Conservation (phyloP, 92 coral and sea anemone species). For the Meandrina meandrites region DNA sequence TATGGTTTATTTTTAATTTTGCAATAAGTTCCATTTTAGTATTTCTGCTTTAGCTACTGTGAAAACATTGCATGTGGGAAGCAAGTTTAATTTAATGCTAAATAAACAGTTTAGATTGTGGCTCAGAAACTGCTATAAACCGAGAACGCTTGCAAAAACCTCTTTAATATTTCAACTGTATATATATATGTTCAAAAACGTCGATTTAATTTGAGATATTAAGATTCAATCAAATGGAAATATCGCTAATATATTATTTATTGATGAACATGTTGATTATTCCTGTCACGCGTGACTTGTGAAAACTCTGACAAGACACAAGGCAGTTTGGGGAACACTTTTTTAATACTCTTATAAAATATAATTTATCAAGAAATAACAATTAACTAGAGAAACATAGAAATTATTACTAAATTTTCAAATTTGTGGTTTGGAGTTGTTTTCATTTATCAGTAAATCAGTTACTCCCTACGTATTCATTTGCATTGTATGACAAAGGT, state of each 20-base stretch:
- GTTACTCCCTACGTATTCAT: neutral
- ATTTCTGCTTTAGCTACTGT: no score
- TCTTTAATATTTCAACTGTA: conserved; percentile 17
- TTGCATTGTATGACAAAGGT: neutral
- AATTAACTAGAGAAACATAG: neutral
- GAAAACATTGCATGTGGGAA: neutral
- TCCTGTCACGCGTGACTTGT: neutral
- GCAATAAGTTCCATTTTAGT: no score
- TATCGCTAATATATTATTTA: conserved; percentile 30
- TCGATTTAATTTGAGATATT: neutral
- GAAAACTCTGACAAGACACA: neutral
- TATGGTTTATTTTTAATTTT: neutral
- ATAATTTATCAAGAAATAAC: conserved; percentile 8
- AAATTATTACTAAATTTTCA: neutral
- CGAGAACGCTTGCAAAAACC: neutral
- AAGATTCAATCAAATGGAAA: neutral
- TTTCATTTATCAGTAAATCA: neutral
- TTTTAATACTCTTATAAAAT: neutral
- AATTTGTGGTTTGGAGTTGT: conserved; percentile 12
- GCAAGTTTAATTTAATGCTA: neutral
- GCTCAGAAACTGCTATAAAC: conserved; percentile 11
- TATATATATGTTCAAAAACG: conserved; percentile 24
- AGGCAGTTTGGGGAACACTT: neutral
- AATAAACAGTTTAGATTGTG: neutral
- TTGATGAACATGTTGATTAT: conserved; percentile 16